phyloP scores from a whole-genome alignment of 2,888 invertebrate genomes.

The Lypha dubia region DNA sequence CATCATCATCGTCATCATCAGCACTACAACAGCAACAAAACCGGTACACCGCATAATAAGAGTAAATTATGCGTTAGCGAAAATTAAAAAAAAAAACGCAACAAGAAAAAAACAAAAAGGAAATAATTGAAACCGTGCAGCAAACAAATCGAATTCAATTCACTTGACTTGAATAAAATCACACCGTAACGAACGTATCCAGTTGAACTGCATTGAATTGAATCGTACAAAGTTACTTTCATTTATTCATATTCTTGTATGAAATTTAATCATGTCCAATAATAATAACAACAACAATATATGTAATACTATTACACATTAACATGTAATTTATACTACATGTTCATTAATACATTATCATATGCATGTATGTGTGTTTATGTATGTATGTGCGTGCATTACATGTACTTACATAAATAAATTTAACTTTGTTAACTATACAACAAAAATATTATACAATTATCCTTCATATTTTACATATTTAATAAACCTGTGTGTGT shows the following conservation, averaged over 20 bases:
- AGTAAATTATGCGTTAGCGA: slow-evolving; percentile 68
- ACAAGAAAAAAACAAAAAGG: neutral
- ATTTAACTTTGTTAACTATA: neutral
- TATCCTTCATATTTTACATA: slow-evolving; percentile 40
- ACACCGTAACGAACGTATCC: slow-evolving; percentile 7
- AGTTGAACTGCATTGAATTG: slow-evolving; percentile 21
- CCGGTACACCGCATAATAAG: slow-evolving; percentile 61
- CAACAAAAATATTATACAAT: slow-evolving; percentile 33
- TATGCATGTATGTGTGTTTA: neutral
- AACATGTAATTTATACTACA: neutral
- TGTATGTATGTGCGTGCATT: neutral
- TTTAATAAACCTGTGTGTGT: slow-evolving; percentile 9
- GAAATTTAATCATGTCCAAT: slow-evolving; percentile 55
- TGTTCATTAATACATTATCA: neutral
- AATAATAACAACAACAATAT: slow-evolving; percentile 40
- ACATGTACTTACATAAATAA: too few species aligned
- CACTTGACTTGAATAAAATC: slow-evolving; percentile 47
- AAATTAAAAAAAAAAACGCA: slow-evolving; percentile 26
- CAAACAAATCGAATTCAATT: slow-evolving; percentile 59
- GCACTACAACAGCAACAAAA: slow-evolving; percentile 42
- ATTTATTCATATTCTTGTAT: slow-evolving; percentile 53
- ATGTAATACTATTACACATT: slow-evolving; percentile 51
- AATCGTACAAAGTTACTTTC: slow-evolving; percentile 45
- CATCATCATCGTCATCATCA: slow-evolving; percentile 29
- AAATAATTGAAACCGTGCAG: slow-evolving; percentile 2